Percentiles rank a stretch among this genome's conserved stretches.
These are phyloP conservation scores for Allobates femoralis DNA, from an alignment of 2,797 vertebrate genomes.

Conservation along the genomic window DNA sequence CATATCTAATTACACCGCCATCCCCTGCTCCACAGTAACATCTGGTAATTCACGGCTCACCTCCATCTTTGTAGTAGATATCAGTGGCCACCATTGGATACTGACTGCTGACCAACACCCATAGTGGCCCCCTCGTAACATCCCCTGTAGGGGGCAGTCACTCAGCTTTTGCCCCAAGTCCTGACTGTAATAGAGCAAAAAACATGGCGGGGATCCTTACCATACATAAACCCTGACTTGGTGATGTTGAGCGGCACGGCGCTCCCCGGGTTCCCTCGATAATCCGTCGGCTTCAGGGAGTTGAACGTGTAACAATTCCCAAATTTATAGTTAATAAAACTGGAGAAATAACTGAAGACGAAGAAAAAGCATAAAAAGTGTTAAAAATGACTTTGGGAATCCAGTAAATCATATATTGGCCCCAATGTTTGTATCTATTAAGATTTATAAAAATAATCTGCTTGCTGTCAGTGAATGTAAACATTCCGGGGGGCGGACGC, in stretches of 20 bases:
- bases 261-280: constrained; percentile 39
- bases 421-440: no score
- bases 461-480: no score
- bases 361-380: neutral
- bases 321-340: constrained; percentile 66
- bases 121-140: neutral
- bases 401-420: no score
- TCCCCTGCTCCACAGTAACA: neutral
- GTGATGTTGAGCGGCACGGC: constrained; percentile 59
- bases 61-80: neutral
- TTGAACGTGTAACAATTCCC: constrained; percentile 68
- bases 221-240: constrained; percentile 66
- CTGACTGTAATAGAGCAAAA: no score
- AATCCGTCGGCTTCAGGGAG: constrained; percentile 62
- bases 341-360: constrained; percentile 63
- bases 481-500: no score
- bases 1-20: neutral
- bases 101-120: neutral
- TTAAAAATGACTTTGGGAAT: no score
- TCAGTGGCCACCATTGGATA: neutral
- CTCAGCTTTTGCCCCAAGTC: neutral
- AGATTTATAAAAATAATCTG: no score
- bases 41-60: neutral
- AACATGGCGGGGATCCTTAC: constrained; percentile 2
- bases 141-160: neutral